Evolutionary conservation across 2,797 vertebrate genomes (phyloP).

Genomic region (Pelobates cultripes): DNA sequence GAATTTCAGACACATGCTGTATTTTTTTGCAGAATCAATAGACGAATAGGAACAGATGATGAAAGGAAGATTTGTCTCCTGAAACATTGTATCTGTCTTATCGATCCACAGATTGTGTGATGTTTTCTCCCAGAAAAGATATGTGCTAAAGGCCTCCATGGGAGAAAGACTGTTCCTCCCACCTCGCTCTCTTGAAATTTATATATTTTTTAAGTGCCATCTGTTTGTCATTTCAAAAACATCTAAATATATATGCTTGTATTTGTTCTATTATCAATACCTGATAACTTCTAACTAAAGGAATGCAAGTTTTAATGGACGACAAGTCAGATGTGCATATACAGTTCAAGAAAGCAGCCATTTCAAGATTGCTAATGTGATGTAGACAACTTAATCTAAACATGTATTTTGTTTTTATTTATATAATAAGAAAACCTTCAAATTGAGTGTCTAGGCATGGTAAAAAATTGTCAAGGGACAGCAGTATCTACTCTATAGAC

Average conservation of each 20-base stretch:
- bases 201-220: conserved; percentile 3
- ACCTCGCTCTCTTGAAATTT: conserved; percentile 4
- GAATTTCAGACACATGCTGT: conserved; percentile 41
- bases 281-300: too few species aligned
- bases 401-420: too few species aligned
- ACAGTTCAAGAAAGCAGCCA: too few species aligned
- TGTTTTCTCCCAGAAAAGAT: conserved; percentile 42
- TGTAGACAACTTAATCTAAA: too few species aligned
- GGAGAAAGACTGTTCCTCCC: conserved; percentile 18
- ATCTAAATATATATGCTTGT: not conserved
- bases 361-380: too few species aligned
- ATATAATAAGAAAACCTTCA: too few species aligned
- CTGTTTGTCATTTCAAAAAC: conserved; percentile 20
- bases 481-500: too few species aligned
- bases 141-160: conserved; percentile 16
- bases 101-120: conserved; percentile 42
- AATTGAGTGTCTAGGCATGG: too few species aligned
- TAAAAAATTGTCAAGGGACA: too few species aligned
- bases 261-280: not conserved
- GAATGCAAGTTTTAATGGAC: too few species aligned
- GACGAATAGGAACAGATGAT: conserved; percentile 47
- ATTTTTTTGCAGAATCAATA: conserved; percentile 51
- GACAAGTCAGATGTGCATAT: too few species aligned
- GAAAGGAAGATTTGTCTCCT: conserved; percentile 51
- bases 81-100: conserved; percentile 51